Base-by-base conservation (phyloP, 2,797 vertebrate genomes). In the Helarctos malayanus region DNA sequence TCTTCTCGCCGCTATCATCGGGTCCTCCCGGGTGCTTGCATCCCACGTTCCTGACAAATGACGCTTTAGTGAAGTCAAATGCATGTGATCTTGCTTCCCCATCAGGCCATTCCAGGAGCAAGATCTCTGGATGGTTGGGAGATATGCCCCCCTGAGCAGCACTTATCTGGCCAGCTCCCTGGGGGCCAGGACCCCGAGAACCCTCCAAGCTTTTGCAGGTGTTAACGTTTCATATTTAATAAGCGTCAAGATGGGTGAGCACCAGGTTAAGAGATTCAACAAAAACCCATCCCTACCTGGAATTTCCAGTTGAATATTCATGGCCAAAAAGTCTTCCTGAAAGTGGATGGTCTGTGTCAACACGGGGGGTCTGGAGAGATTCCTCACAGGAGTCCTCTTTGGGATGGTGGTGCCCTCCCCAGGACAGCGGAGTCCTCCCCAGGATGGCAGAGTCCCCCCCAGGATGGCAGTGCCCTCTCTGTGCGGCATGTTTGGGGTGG, bases 221-320 rank as follows among this genome's bases (percentile, higher is more conserved):
- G 52, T 82, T 7, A 0, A 52, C 45, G 49, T 84, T 19, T 84
- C 8, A 5, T 76, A 41, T 52, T 89, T 5, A 56, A 79, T 85
- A 27, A 21, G 13, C 84, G 89, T 93, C 71, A 4, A 56, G 54
- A 63, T 54, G 4, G 95, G 27, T 89, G 78, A 83, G 96, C 90
- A 83, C 69, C 95, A 93, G 97, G 97, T 95, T 96, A 94, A 94
- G 97, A 97, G 18, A 97, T 97, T 96, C 97, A 94, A 84, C 85
- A 89, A 68, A 57, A 91, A 96, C 25, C 94, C 38, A 18, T 93
- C 80, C 96, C 95, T 97, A 95, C 96, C 75, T 91, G 93, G 90
- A 96, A 90, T 97, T 96, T 95, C 41, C 71, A 25, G 35, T 32
- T 97, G 97, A 96, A 96, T 92, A 90, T 96, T 95, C 79, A 90